Evolutionary conservation across 2,113 vertebrate genomes (phyloP).

Genomic region (Marmota flaviventris): DNA sequence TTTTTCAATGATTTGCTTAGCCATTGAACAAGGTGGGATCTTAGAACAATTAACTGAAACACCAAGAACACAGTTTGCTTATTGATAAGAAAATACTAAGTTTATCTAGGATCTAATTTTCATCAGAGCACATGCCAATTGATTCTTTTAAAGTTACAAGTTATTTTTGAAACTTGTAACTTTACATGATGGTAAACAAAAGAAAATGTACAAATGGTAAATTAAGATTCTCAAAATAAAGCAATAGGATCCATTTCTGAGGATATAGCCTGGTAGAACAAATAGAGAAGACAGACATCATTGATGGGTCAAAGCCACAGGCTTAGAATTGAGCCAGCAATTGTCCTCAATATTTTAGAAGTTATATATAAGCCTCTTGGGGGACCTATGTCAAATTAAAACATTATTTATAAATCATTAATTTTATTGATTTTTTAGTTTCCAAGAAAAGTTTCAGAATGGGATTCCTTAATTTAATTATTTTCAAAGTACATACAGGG

Average conservation of each 20-base stretch:
- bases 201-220: background rate
- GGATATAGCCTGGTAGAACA: background rate
- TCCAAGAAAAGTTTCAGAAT: background rate
- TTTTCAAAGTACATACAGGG: background rate
- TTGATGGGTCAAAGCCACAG: background rate
- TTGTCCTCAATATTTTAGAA: constrained; percentile 6
- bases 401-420: background rate
- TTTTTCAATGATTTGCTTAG: background rate
- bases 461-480: background rate
- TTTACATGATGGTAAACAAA: background rate
- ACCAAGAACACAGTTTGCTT: background rate
- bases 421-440: background rate
- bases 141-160: background rate
- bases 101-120: constrained; percentile 5
- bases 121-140: background rate
- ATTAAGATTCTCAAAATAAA: background rate
- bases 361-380: background rate
- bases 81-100: background rate
- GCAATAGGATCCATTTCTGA: background rate
- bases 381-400: background rate
- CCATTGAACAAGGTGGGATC: background rate
- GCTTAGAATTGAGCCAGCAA: background rate
- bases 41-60: constrained; percentile 34
- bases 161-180: background rate
- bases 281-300: background rate